phyloP scores from a whole-genome alignment of 2,797 vertebrate species.

The Neosalanx taihuensis region DNA sequence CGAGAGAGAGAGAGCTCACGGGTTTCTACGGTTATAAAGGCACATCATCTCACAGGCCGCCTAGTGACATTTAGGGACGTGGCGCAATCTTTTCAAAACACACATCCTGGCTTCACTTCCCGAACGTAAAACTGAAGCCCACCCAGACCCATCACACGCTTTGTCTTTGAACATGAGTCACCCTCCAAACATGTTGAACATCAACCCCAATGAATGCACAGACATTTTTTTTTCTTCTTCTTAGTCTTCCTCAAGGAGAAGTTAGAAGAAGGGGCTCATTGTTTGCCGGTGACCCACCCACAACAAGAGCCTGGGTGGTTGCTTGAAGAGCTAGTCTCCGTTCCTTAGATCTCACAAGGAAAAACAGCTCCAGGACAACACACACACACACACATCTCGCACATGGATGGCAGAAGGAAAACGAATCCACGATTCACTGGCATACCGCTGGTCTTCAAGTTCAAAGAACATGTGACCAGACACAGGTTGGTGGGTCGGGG shows the following conservation, averaged over 20 bases:
- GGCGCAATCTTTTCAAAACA: conserved; percentile 38
- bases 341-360: conserved; percentile 12
- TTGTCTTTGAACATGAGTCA: conserved; percentile 49
- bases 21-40: conserved; percentile 10
- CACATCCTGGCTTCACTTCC: conserved; percentile 52
- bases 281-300: conserved; percentile 31
- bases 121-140: conserved; percentile 22
- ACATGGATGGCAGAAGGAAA: background rate
- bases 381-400: conserved; percentile 1
- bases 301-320: conserved; percentile 18
- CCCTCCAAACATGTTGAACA: conserved; percentile 31
- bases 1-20: conserved; percentile 29
- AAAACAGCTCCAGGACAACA: background rate
- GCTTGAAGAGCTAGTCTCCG: conserved; percentile 12
- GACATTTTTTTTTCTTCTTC: conserved; percentile 7
- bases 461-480: too few species aligned
- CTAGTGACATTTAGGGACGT: conserved; percentile 32
- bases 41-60: background rate
- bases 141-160: conserved; percentile 23
- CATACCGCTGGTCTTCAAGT: background rate
- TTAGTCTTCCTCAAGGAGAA: conserved; percentile 3
- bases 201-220: conserved; percentile 4
- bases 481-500: background rate
- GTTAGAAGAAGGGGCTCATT: conserved; percentile 43
- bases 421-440: background rate